Conservation (phyloP, 2,888 invertebrate genomes). For the Philopedon plagiatum region DNA sequence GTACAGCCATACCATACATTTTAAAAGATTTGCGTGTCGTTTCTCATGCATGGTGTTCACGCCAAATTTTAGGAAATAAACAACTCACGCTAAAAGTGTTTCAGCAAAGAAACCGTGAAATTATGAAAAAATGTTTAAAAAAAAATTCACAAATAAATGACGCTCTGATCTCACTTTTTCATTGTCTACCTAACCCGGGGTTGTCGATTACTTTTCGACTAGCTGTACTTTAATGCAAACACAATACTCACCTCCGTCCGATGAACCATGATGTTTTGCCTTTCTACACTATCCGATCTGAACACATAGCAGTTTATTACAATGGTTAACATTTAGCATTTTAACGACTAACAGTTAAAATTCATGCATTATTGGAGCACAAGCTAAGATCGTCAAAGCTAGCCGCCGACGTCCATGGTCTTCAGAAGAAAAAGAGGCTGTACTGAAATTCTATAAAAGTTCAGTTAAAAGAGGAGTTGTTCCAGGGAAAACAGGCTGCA, state of each 20-base stretch:
- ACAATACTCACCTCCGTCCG: neutral
- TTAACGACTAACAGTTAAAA: no score
- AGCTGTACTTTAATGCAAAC: neutral
- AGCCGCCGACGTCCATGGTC: slow-evolving; percentile 24
- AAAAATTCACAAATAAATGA: no score
- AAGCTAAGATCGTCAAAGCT: slow-evolving; percentile 7
- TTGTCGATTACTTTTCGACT: no score
- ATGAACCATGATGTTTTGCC: neutral
- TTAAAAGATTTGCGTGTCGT: no score
- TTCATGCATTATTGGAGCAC: neutral
- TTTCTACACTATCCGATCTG: neutral
- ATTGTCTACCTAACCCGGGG: no score
- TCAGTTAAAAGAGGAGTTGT: slow-evolving; percentile 20
- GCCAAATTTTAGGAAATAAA: no score
- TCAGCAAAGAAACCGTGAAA: no score
- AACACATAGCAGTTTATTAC: neutral
- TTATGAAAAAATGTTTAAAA: no score
- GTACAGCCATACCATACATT: no score
- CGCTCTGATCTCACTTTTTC: no score
- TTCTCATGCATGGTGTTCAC: no score
- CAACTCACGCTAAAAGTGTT: no score
- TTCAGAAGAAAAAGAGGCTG: slow-evolving; percentile 19
- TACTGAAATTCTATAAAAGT: slow-evolving; percentile 23
- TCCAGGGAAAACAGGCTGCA: slow-evolving; percentile 23
- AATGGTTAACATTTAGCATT: neutral